Conservation (phyloP, 2,797 vertebrate genomes). For the Acanthurus leucopareius region DNA sequence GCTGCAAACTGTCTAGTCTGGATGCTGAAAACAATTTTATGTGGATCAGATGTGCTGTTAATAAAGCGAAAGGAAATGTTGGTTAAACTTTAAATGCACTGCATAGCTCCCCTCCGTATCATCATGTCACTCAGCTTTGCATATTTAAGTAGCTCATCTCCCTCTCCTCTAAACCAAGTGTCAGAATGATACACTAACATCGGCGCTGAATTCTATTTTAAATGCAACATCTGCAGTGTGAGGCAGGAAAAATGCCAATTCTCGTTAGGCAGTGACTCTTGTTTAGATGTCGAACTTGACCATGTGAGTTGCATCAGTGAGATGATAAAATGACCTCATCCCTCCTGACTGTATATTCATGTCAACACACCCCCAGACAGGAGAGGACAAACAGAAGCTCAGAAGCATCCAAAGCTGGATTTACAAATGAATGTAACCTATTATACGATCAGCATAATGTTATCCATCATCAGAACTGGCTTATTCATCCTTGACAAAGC, state of each 20-base stretch:
- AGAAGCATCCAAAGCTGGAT: too few species aligned
- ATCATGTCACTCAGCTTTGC: slow-evolving; percentile 7
- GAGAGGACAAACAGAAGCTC: neutral
- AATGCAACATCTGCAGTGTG: slow-evolving; percentile 37
- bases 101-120: neutral
- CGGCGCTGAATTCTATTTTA: slow-evolving; percentile 34
- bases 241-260: slow-evolving; percentile 25
- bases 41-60: neutral
- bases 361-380: slow-evolving; percentile 21
- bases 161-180: slow-evolving; percentile 1
- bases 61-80: neutral
- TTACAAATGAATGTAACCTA: neutral
- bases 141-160: slow-evolving; percentile 11
- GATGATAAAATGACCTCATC: slow-evolving; percentile 16
- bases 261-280: slow-evolving; percentile 39
- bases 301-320: slow-evolving; percentile 14
- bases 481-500: neutral
- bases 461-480: slow-evolving; percentile 16
- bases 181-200: slow-evolving; percentile 24
- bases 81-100: neutral
- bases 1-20: too few species aligned
- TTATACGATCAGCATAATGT: slow-evolving; percentile 12
- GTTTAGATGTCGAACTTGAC: slow-evolving; percentile 38
- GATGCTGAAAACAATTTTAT: too few species aligned
- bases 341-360: neutral